Evolutionary conservation across 1,140 invertebrate genomes (phyloP), one percentile per base, ranked within the genome.

Genomic region (Babylonia areolata): DNA sequence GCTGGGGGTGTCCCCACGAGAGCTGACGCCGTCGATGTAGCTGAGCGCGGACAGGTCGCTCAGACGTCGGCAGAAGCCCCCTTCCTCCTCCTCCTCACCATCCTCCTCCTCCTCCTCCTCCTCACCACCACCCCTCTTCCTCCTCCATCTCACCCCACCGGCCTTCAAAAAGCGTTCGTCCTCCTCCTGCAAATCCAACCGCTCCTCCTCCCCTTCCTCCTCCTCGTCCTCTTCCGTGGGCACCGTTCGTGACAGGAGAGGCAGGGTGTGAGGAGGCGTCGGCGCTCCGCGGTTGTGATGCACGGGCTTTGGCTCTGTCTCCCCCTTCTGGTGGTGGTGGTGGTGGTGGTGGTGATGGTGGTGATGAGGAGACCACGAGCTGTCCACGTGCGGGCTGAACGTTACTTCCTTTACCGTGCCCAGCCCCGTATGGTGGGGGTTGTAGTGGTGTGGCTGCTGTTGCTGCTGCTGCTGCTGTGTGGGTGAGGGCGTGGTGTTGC

Each of bases 381-480:
- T 46, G 37, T 84, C 82, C 40, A 84, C 35, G 37, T 84, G 82
- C n/a, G 82, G 39, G 69, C 46, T 75, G n/a, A 84, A 84, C 6
- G 82, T 84, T n/a, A 84, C 82, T 58, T 73, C 69, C 82, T 82
- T 82, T 20, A 81, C 79, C 28, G 35, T n/a, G 23, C 5, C 71
- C 2, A 6, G 15, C 37, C 40, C 40, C 37, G 40, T 31, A 6
- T 20, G 28, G 77, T 15, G 17, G 5, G 78, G 78, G 37, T 1
- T 31, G 46, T n/a, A n/a, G n/a, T n/a, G n/a, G n/a, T n/a, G n/a
- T n/a, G n/a, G n/a, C n/a, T n/a, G n/a, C n/a, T n/a, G 46, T 51
- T 6, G 46, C 46, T 11, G 46, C 46, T 51, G 6, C 12, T 23
- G 58, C 46, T 51, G 58, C 58, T 12, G 58, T 12, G 17, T 6